Conservation (phyloP, 2,888 invertebrate species). For the Hyles lineata region DNA sequence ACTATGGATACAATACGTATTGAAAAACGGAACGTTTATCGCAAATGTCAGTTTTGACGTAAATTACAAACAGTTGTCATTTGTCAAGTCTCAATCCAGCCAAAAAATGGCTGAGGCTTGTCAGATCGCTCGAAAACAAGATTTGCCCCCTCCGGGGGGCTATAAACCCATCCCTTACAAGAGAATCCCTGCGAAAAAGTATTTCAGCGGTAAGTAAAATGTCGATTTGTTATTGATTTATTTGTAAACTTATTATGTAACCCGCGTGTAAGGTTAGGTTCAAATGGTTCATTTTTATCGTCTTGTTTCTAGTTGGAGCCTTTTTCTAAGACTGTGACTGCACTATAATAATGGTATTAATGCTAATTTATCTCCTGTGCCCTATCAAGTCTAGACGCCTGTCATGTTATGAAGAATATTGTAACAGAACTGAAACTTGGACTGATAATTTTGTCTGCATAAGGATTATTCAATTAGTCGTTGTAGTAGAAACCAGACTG, state of each 20-base stretch:
- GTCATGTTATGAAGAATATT: no score
- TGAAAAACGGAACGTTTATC: conserved; percentile 29
- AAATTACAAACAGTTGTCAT: conserved; percentile 3
- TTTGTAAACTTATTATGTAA: conserved; percentile 68
- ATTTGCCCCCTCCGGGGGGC: conserved; percentile 97
- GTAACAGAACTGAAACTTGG: no score
- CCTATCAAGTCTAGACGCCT: no score
- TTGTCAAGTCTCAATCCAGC: conserved; percentile 38
- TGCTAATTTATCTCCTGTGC: neutral
- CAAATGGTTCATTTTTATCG: conserved; percentile 38
- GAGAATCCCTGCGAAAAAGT: conserved; percentile 89
- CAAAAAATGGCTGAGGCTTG: conserved; percentile 67
- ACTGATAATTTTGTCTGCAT: no score
- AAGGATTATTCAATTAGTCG: no score
- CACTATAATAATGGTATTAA: neutral
- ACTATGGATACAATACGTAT: conserved; percentile 37
- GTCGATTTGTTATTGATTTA: conserved; percentile 29
- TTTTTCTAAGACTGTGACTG: neutral
- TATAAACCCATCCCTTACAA: conserved; percentile 91
- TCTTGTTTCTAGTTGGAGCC: conserved; percentile 19
- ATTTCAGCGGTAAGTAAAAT: conserved; percentile 86
- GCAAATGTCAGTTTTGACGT: neutral
- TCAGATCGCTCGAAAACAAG: conserved; percentile 86
- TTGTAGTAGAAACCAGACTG: no score
- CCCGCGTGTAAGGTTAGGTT: conserved; percentile 59